These are phyloP conservation scores for Pampus argenteus DNA, from an alignment of 2,797 vertebrate species.

Conservation along the genomic window DNA sequence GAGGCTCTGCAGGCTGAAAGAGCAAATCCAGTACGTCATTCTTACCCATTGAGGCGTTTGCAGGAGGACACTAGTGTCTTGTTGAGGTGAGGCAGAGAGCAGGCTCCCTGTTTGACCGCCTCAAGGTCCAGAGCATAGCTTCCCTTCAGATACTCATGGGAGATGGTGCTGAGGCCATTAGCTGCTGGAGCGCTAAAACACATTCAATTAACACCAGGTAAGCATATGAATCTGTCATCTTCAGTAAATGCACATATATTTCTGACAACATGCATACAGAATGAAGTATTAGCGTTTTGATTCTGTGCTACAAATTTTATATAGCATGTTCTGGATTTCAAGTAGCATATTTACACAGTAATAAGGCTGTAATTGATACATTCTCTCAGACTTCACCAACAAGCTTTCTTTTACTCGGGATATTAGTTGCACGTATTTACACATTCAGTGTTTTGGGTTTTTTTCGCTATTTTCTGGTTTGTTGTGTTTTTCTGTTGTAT, in stretches of 20 bases:
- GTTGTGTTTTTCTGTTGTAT: too few relatives aligned
- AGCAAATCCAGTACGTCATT: not conserved
- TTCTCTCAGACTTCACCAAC: too few relatives aligned
- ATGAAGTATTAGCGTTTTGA: not conserved
- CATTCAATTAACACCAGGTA: slow-evolving; percentile 14
- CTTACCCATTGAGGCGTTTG: slow-evolving; percentile 93
- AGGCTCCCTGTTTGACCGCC: slow-evolving; percentile 92
- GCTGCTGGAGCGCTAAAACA: slow-evolving; percentile 77
- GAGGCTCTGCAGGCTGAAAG: not conserved
- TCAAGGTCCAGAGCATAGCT: slow-evolving; percentile 96
- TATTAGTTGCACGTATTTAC: too few relatives aligned
- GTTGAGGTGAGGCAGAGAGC: slow-evolving; percentile 93
- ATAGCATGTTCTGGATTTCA: not conserved
- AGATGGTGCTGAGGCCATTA: slow-evolving; percentile 93
- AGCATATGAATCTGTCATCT: not conserved
- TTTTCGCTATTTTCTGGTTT: too few relatives aligned
- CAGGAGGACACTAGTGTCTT: slow-evolving; percentile 92
- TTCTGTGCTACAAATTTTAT: not conserved
- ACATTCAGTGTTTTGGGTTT: too few relatives aligned
- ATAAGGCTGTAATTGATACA: too few relatives aligned
- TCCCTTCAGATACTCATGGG: slow-evolving; percentile 96
- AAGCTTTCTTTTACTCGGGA: too few relatives aligned
- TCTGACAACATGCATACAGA: not conserved
- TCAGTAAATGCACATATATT: not conserved
- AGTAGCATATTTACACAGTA: too few relatives aligned